Evolutionary conservation across 2,888 invertebrate species (phyloP), one percentile per base, ranked within the genome.

Genomic region (Stenichneumon culpator): DNA sequence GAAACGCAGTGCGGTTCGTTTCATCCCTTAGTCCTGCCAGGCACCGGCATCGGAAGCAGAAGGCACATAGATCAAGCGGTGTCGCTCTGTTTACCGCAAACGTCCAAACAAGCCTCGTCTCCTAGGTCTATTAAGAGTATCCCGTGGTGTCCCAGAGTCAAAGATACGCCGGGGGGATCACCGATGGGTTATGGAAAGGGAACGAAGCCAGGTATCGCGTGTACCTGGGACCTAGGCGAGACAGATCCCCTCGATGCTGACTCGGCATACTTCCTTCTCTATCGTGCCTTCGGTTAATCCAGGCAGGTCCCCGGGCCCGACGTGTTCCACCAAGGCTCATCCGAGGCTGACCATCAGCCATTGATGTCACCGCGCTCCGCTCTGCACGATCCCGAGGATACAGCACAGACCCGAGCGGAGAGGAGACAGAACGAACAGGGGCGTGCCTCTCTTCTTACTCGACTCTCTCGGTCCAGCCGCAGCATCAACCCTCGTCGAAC

Each of bases 21-120:
- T 91, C 89, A 91, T 92, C 90, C 90, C 90, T 83, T 69, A 50
- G 32, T 54, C 50, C 28, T 14, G 44, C 14, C 14, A 65, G 44
- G 67, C 28, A 63, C 39, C 74, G 70, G 78, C 73, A 85, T 79
- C 78, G 44, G 63, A 32, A 63, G 70, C 72, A 57, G 75, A 25
- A 75, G 69, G 83, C 82, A 88, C 92, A 92, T 93, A 93, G 90
- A 93, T 93, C 93, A 93, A 92, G 90, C 90, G 92, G 92, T 93
- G 93, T 93, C 93, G 92, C 91, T 92, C 90, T 93, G 93, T 93
- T 93, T 93, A 93, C 93, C 93, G 86, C 93, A 93, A 93, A 93
- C 93, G 93, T 93, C 93, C 92, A 93, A 93, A 93, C 93, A 93
- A 90, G 91, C 90, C 89, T 89, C 90, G 86, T 88, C 88, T 89